Conservation (phyloP, 2,888 invertebrate species). For the Ischnura elegans region DNA sequence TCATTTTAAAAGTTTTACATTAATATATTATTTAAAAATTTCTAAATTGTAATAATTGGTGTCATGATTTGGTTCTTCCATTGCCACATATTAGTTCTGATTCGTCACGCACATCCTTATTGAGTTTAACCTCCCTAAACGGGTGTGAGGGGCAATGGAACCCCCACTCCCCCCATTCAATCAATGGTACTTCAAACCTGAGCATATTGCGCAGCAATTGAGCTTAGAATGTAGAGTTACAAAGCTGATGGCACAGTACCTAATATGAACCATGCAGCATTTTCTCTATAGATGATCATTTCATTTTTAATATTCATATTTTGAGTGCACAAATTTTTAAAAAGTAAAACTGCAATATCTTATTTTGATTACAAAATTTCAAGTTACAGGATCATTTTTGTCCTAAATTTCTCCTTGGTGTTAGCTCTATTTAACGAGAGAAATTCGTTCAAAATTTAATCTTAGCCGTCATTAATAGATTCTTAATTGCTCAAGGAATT, state of each 20-base stretch:
- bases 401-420: neutral
- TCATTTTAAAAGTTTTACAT: conserved; percentile 35
- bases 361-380: neutral
- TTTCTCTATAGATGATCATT: neutral
- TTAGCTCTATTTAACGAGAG: neutral
- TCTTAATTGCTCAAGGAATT: conserved; percentile 8
- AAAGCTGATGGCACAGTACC: conserved; percentile 51
- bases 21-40: conserved; percentile 51
- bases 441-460: neutral
- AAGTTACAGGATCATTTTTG: neutral
- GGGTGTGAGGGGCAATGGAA: conserved; percentile 45
- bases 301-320: neutral
- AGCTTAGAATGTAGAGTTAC: conserved; percentile 40
- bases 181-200: conserved; percentile 46
- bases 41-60: conserved; percentile 60
- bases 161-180: neutral
- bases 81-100: conserved; percentile 36
- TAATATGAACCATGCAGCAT: conserved; percentile 12
- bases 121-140: neutral
- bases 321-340: neutral
- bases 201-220: conserved; percentile 57
- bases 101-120: neutral
- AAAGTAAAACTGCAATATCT: neutral
- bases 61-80: conserved; percentile 44
- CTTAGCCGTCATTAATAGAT: neutral